Evolutionary conservation across 2,888 invertebrate genomes (phyloP), one percentile per base, ranked within the genome.

Genomic region (Hirtodrosophila duncani): DNA sequence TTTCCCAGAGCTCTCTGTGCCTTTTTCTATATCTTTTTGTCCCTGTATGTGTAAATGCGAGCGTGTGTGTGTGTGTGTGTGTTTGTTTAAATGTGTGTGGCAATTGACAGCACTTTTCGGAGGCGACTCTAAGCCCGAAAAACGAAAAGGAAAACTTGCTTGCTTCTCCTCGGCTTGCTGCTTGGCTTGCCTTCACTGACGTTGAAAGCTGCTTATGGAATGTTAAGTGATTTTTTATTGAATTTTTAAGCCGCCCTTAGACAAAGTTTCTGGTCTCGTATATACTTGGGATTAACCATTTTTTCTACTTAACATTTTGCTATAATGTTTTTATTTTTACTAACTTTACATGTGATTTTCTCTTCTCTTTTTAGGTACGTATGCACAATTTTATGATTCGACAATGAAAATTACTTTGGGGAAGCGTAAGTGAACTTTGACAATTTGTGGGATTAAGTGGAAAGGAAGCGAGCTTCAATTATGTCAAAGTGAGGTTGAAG

Each of bases 331-430:
- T 14, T 16, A 31, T 36, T 18, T 24, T 29, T 18, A 61, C 55
- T 44, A 67, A 75, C 62, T 43, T 44, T 14, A 14, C 20, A 20
- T 55, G 31, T 39, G 20, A 16, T 31, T 49, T 1, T 11, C 30
- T 51, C 8, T 56, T 69, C 18, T 70, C 56, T 9, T 74, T 75
- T 38, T 43, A 74, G 74, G 74, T 75, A 75, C 69, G 74, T 75
- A 69, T 71, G 14, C 53, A 27, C 45, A 41, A 45, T 45, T 46
- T 61, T 55, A 41, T 59, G 45, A 34, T 38, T 27, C 20, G n/a
- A 27, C 7, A 16, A n/a, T n/a, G n/a, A n/a, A 2, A 6, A 4
- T 14, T 18, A 11, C 17, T 14, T 9, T 10, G 17, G 39, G 30
- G 33, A 39, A 51, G 43, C 30, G 38, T 34, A 30, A 14, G 39